Evolutionary conservation across 1,140 invertebrate species (phyloP), one percentile per base, ranked within the genome.

Genomic region (Heliconius eleuchia): DNA sequence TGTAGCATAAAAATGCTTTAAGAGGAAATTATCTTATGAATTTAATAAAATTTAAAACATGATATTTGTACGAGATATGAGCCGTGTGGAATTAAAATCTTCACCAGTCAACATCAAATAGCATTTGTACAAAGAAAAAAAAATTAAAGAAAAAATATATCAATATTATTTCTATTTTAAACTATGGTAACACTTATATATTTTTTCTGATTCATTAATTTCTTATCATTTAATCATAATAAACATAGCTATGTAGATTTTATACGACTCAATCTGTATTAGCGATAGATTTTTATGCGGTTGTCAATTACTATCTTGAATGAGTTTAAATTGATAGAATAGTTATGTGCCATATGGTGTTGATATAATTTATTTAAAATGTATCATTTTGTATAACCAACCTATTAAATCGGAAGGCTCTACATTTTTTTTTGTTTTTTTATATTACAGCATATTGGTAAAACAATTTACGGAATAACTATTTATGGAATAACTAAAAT

Each of bases 11-110:
- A 83, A 89, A 90, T 91, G 92, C 92, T 94, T 93, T 94, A 93
- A 92, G 85, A 89, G 87, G 89, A 93, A 93, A 90, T 85, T 84
- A 79, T 93, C 91, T 94, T 94, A 94, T 94, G 91, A 94, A 92
- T 88, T 89, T 89, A 91, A 85, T 86, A 91, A 87, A 90, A 86
- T 87, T 82, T 86, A 84, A 88, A 90, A 89, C 85, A 85, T 84
- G 81, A 86, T 88, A 87, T 91, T 88, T 88, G 80, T 88, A 88
- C 86, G 75, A 80, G 86, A 77, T 37, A 74, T 39, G 27, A 16
- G 60, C 30, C 60, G 60, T 66, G 27, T 66, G 27, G 4, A 66
- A 66, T 66, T 66, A 66, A 52, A 52, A 0, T 30, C 60, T 13
- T 66, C 5, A 30, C 4, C 60, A 66, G 13, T 27, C 27, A 57